Percentiles rank a stretch among this genome's conserved stretches.
Evolutionary conservation across 2,888 invertebrate genomes (phyloP).

Genomic region (Slavum lentiscoides): DNA sequence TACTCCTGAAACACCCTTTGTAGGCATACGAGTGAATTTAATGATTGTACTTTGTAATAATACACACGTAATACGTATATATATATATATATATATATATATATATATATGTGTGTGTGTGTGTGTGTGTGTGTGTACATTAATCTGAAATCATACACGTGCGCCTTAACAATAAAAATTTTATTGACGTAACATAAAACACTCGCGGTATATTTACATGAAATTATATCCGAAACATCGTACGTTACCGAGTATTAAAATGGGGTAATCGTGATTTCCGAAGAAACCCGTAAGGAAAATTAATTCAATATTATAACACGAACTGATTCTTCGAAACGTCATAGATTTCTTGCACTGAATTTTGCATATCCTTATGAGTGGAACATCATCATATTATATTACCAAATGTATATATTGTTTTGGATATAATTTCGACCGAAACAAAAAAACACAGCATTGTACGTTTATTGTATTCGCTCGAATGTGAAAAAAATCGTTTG

Average conservation of each 20-base stretch:
- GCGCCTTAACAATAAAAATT: constrained; percentile 4
- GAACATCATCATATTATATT: no score
- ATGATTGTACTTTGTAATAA: not conserved
- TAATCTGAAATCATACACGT: not conserved
- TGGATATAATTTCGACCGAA: no score
- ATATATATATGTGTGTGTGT: not conserved
- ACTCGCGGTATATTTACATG: not conserved
- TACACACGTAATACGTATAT: not conserved
- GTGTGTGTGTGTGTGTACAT: not conserved
- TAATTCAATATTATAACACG: not conserved
- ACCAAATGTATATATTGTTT: no score
- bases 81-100: not conserved
- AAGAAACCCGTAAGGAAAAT: not conserved
- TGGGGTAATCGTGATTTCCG: not conserved
- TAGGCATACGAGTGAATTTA: not conserved
- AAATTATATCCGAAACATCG: not conserved
- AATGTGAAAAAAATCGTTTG: no score
- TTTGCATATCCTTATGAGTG: not conserved
- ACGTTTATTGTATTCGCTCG: no score
- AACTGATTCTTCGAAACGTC: not conserved
- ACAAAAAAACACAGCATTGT: no score
- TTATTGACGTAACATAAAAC: constrained; percentile 12
- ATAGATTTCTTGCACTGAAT: not conserved
- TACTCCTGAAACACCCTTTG: not conserved
- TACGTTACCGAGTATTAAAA: not conserved